Percentiles rank a stretch among this genome's conserved stretches.
These are phyloP conservation scores for Tipula lateralis DNA, from an alignment of 2,888 invertebrate genomes.

Conservation along the genomic window DNA sequence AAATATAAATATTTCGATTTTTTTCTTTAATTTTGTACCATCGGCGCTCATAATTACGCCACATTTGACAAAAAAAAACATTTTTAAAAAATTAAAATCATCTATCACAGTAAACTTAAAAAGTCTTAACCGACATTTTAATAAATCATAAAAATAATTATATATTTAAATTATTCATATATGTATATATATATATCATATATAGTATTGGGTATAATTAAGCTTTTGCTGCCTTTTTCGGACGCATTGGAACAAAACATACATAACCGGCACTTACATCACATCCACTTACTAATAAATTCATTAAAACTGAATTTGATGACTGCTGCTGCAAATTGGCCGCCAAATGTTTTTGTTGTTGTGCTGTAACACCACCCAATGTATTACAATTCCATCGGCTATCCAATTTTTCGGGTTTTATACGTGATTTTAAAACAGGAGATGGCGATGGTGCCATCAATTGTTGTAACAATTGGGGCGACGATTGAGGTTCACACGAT, in stretches of 20 bases:
- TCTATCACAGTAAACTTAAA: slow-evolving; percentile 32
- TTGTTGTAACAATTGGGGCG: slow-evolving; percentile 56
- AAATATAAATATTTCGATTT: neutral
- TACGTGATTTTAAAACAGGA: slow-evolving; percentile 35
- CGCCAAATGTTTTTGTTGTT: slow-evolving; percentile 34
- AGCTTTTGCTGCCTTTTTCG: slow-evolving; percentile 50
- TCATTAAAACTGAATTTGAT: slow-evolving; percentile 71
- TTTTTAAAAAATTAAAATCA: slow-evolving; percentile 34
- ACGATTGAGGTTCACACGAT: slow-evolving; percentile 40
- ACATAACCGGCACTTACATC: slow-evolving; percentile 90
- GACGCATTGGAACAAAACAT: slow-evolving; percentile 69
- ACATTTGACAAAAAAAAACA: slow-evolving; percentile 35
- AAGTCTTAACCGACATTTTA: slow-evolving; percentile 12
- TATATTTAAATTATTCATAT: neutral
- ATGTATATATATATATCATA: neutral
- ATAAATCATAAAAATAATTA: neutral
- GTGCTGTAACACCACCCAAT: slow-evolving; percentile 36
- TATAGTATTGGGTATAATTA: slow-evolving; percentile 37
- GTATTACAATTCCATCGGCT: slow-evolving; percentile 46
- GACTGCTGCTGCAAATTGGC: slow-evolving; percentile 37
- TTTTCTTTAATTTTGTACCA: slow-evolving; percentile 39
- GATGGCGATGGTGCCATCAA: slow-evolving; percentile 53
- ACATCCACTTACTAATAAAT: slow-evolving; percentile 91
- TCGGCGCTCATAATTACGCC: slow-evolving; percentile 42
- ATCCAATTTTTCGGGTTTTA: slow-evolving; percentile 43